Evolutionary conservation across 2,888 invertebrate genomes (phyloP).

Genomic region (Drymonia ruficornis): DNA sequence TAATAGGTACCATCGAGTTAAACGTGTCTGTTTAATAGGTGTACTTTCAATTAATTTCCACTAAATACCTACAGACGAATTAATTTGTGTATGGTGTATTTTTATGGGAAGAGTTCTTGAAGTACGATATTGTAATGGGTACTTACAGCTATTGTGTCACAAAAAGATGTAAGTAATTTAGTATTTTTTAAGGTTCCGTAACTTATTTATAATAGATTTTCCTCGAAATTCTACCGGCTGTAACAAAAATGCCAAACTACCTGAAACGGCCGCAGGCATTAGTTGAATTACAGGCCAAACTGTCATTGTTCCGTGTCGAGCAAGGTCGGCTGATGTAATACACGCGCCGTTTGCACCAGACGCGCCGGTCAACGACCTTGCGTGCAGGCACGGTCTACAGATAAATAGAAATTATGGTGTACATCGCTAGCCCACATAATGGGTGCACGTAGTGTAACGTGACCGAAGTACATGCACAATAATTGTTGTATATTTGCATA

Average conservation of each 20-base stretch:
- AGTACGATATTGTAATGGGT: background rate
- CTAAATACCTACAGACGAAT: no score
- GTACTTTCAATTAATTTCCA: no score
- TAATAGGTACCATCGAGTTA: background rate
- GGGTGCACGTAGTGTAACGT: slow-evolving; percentile 12
- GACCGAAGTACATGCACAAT: background rate
- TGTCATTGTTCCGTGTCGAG: slow-evolving; percentile 74
- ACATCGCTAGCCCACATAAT: slow-evolving; percentile 44
- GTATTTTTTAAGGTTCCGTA: background rate
- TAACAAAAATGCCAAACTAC: slow-evolving; percentile 12
- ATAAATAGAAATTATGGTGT: slow-evolving; percentile 49
- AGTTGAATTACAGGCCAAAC: slow-evolving; percentile 37
- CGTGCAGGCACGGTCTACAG: slow-evolving; percentile 51
- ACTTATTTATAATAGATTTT: background rate
- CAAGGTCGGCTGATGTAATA: slow-evolving; percentile 80
- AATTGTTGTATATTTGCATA: background rate
- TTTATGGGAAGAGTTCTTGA: no score
- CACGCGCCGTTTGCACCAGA: slow-evolving; percentile 63
- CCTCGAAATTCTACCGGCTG: slow-evolving; percentile 7
- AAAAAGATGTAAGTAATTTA: no score
- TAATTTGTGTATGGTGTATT: no score
- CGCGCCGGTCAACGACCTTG: slow-evolving; percentile 77
- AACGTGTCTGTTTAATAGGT: no score
- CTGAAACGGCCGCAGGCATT: slow-evolving; percentile 40
- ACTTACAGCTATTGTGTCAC: background rate